Base-by-base conservation (phyloP, 2,113 vertebrate genomes). In the Zingel zingel region DNA sequence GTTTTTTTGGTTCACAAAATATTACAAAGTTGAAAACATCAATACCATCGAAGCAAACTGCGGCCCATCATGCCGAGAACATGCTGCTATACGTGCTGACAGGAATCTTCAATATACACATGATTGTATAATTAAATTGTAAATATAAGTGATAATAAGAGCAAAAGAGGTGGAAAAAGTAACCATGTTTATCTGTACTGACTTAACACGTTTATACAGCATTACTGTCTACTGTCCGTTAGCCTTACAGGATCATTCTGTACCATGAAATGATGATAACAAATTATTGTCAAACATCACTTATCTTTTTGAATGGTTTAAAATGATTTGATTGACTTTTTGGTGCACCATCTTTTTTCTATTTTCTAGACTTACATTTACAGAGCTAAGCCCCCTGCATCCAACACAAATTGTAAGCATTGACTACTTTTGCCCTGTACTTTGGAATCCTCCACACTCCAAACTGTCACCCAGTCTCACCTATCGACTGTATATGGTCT, bases 101-200 rank as follows among this genome's bases (percentile, higher is more conserved):
- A 27, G 12, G 2, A 51, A 67, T 30, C 79, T 67, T 33, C 6
- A 0, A 70, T 27, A 59, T 47, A 64, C 43, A 43, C 39, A 62
- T 56, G 36, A 70, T 90, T 87, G 84, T 86, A 86, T 84, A 89
- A n/a, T n/a, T n/a, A n/a, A n/a, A n/a, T n/a, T n/a, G n/a, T n/a
- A n/a, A n/a, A n/a, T n/a, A n/a, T n/a, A n/a, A n/a, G n/a, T n/a
- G 77, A 79, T 78, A 85, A 57, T 39, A 45, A 30, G 50, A 73
- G 13, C 21, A 78, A 83, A 84, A 78, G 72, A 85, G 51, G 81
- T 82, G 61, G 63, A 87, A 74, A 10, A 30, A 72, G 27, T 85
- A 78, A 84, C 76, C 68, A 70, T 71, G 16, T 33, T 25, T 61
- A 63, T 65, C 69, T 79, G 48, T 48, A 77, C 56, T 77, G 48